These are phyloP conservation scores for Brachionus sp. DNA, from an alignment of 1,140 invertebrate genomes.

Conservation along the genomic window DNA sequence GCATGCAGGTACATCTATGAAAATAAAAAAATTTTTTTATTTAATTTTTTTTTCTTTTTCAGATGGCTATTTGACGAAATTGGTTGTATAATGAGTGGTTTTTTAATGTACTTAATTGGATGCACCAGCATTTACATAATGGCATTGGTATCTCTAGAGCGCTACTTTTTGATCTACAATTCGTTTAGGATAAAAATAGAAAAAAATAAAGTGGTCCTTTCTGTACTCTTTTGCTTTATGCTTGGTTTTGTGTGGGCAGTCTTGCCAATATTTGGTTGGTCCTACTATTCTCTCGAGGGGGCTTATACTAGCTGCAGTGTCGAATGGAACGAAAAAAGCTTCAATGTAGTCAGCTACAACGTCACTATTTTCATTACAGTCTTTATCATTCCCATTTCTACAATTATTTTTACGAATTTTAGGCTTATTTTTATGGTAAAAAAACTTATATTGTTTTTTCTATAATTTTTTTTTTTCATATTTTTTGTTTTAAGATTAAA, in stretches of 20 bases:
- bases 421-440: conserved; percentile 18
- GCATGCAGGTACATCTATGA: not conserved
- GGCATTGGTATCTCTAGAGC: not conserved
- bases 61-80: not conserved
- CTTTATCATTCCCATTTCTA: conserved; percentile 8
- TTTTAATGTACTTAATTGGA: conserved; percentile 31
- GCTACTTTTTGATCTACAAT: conserved; percentile 24
- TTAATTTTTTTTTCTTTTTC: not conserved
- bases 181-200: not conserved
- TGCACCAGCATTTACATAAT: conserved; percentile 44
- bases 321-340: conserved; percentile 29
- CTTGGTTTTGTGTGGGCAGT: not conserved
- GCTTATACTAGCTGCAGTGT: conserved; percentile 11
- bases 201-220: not conserved
- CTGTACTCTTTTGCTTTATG: not conserved
- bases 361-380: conserved; percentile 28
- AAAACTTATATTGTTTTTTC: not conserved
- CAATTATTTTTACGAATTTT: not conserved
- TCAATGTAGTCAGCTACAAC: conserved; percentile 44
- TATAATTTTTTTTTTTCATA: not conserved
- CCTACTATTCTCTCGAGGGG: conserved; percentile 42
- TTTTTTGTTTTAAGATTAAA: conserved; percentile 41
- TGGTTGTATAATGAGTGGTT: not conserved
- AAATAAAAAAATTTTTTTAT: not conserved
- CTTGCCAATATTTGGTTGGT: conserved; percentile 9